phyloP scores from a whole-genome alignment of 2,113 vertebrate genomes.

The Brachypodius melanocephalos region DNA sequence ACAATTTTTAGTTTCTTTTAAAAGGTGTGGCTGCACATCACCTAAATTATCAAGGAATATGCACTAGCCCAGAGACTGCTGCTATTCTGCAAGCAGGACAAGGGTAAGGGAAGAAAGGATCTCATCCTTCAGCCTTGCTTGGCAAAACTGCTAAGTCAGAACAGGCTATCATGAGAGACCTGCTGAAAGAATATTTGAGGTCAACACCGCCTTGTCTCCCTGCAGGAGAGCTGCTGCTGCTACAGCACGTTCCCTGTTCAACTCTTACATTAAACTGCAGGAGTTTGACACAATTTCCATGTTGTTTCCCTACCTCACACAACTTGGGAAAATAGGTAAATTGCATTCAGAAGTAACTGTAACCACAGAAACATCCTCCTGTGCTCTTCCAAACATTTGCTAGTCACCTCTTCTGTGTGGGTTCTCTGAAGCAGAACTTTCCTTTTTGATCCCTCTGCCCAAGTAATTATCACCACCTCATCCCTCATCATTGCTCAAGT shows the following conservation, averaged over 20 bases:
- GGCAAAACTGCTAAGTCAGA: background rate
- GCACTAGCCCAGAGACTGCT: background rate
- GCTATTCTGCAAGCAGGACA: background rate
- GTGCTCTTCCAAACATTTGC: background rate
- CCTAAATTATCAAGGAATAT: background rate
- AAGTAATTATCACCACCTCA: background rate
- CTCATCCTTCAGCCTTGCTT: background rate
- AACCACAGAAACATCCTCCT: background rate
- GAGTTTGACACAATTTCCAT: background rate
- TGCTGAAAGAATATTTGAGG: background rate
- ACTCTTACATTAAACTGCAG: background rate
- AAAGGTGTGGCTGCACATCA: background rate
- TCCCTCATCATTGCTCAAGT: background rate
- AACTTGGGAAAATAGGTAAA: background rate
- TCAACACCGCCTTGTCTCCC: background rate
- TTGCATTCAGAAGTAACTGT: background rate
- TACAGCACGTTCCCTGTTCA: background rate
- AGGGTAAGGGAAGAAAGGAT: background rate
- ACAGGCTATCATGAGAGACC: background rate
- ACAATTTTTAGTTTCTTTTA: background rate
- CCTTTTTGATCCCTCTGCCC: background rate
- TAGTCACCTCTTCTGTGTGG: background rate
- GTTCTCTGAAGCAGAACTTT: background rate
- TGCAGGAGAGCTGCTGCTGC: background rate
- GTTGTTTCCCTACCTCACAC: background rate